Evolutionary conservation across 92 coral and sea anemone species (phyloP).

Genomic region (Phenganax marumi): DNA sequence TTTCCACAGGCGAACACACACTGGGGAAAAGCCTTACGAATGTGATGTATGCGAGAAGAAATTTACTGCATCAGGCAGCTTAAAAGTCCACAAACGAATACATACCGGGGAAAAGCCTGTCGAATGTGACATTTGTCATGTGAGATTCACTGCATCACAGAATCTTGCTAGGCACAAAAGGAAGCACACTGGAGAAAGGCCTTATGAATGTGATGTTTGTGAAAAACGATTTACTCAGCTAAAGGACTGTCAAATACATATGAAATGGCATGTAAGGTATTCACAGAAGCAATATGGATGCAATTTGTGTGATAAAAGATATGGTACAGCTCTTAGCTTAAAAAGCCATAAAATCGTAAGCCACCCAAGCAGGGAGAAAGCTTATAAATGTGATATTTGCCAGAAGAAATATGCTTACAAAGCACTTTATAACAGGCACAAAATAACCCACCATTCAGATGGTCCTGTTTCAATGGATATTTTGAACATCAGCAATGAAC

Average conservation of each 20-base stretch:
- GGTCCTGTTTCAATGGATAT: no score
- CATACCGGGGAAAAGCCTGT: constrained; percentile 47
- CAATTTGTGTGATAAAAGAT: constrained; percentile 13
- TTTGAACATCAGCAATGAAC: no score
- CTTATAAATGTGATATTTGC: constrained; percentile 33
- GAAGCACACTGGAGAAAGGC: neutral
- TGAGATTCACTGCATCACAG: neutral
- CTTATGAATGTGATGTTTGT: neutral
- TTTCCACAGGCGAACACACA: neutral
- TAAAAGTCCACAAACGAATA: neutral
- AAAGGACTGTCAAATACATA: no score
- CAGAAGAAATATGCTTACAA: constrained; percentile 21
- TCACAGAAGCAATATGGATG: constrained; percentile 7
- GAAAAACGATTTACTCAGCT: neutral
- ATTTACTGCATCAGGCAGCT: neutral
- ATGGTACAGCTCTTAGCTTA: neutral
- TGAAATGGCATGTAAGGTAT: no score
- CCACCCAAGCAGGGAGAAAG: constrained; percentile 5
- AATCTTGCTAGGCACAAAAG: constrained; percentile 7
- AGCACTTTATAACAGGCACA: neutral
- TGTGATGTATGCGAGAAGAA: constrained; percentile 20
- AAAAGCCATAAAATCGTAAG: neutral
- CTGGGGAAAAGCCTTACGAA: constrained; percentile 10
- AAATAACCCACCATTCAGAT: no score
- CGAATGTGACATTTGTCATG: constrained; percentile 19